phyloP scores from a whole-genome alignment of 2,888 invertebrate species.

The Tinea semifulvella region DNA sequence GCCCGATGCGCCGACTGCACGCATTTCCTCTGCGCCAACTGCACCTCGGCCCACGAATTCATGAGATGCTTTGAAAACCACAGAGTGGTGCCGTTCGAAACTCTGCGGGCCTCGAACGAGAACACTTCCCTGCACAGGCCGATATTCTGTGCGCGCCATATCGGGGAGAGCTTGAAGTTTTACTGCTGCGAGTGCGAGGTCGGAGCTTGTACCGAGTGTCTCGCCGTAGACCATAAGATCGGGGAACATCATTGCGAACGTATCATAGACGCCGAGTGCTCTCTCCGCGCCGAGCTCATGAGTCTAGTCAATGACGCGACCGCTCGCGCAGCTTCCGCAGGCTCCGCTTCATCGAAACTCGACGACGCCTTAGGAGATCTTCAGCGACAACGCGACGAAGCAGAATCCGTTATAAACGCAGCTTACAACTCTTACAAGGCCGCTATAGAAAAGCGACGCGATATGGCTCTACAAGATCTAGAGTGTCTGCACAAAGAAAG shows the following conservation, averaged over 20 bases:
- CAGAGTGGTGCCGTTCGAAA: slow-evolving; percentile 88
- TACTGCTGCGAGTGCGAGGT: slow-evolving; percentile 90
- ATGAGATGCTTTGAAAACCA: slow-evolving; percentile 98
- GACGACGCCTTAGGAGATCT: slow-evolving; percentile 85
- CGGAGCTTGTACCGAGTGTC: slow-evolving; percentile 88
- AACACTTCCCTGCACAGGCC: slow-evolving; percentile 89
- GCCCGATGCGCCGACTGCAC: slow-evolving; percentile 95
- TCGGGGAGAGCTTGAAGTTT: slow-evolving; percentile 84
- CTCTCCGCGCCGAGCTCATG: slow-evolving; percentile 80
- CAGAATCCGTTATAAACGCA: slow-evolving; percentile 82
- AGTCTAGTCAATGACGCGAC: slow-evolving; percentile 79
- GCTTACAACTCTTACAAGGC: slow-evolving; percentile 83
- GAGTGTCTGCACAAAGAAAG: slow-evolving; percentile 82
- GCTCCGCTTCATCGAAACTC: slow-evolving; percentile 77
- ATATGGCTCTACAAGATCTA: slow-evolving; percentile 77
- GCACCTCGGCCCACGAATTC: slow-evolving; percentile 94
- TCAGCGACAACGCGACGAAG: slow-evolving; percentile 87
- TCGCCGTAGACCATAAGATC: slow-evolving; percentile 83
- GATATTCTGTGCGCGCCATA: slow-evolving; percentile 83
- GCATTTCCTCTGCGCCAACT: slow-evolving; percentile 91
- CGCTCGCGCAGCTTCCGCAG: slow-evolving; percentile 78
- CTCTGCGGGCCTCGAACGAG: slow-evolving; percentile 80
- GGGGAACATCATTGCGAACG: slow-evolving; percentile 86
- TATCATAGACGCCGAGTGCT: slow-evolving; percentile 80
- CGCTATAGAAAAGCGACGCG: slow-evolving; percentile 81